Percentiles rank a stretch among this genome's conserved stretches.
Evolutionary conservation across 2,888 invertebrate genomes (phyloP).

Genomic region (Acanthacorydalis orientalis): DNA sequence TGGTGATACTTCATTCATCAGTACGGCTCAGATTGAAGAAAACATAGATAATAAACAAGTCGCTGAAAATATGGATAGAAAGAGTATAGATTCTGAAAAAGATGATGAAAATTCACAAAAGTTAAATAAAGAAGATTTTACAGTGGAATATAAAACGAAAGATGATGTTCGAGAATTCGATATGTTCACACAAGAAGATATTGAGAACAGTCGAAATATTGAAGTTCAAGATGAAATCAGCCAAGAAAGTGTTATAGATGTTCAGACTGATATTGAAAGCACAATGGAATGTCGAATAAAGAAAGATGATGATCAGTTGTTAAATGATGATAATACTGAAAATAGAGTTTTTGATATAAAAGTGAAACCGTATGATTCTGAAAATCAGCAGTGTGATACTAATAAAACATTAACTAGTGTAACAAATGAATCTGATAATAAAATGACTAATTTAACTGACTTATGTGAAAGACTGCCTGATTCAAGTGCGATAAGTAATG

Average conservation of each 20-base stretch:
- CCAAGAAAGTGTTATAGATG: neutral
- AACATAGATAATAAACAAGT: constrained; percentile 20
- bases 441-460: neutral
- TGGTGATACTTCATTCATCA: constrained; percentile 9
- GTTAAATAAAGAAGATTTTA: constrained; percentile 2
- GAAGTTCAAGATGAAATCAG: neutral
- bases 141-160: too few relatives aligned
- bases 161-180: too few relatives aligned
- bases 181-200: neutral
- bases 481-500: neutral
- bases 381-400: neutral
- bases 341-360: neutral
- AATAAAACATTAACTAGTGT: neutral
- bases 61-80: neutral
- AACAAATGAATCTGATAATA: neutral
- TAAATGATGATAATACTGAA: neutral
- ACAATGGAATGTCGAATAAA: too few relatives aligned
- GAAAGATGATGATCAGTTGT: neutral
- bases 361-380: neutral
- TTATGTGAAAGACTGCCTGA: constrained; percentile 3
- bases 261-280: too few relatives aligned
- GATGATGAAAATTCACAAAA: neutral
- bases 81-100: neutral
- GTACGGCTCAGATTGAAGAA: constrained; percentile 23
- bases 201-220: neutral